These are phyloP conservation scores for Dunckerocampus dactyliophorus DNA, from an alignment of 2,113 vertebrate species.

Conservation along the genomic window DNA sequence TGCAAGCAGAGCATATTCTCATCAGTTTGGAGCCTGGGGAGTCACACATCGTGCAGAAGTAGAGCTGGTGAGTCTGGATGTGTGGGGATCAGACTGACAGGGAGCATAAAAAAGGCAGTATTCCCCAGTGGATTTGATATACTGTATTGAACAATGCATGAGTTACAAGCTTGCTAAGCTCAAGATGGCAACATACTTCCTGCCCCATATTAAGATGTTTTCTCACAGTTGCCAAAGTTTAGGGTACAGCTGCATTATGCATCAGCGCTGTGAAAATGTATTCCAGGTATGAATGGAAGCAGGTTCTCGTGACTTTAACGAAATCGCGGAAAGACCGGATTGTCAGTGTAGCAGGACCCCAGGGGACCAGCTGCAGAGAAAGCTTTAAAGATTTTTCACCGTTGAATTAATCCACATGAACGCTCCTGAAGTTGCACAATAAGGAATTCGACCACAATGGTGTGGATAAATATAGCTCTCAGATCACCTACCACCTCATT, in stretches of 20 bases:
- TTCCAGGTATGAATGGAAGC: conserved; percentile 14
- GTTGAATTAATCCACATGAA: conserved; percentile 4
- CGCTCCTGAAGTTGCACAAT: too few relatives aligned
- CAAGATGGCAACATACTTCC: conserved; percentile 11
- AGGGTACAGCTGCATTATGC: background rate
- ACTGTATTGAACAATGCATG: conserved; percentile 7
- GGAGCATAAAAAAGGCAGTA: background rate
- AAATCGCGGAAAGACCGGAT: conserved; percentile 26
- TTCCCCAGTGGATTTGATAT: conserved; percentile 16
- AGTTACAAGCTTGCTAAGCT: conserved; percentile 19
- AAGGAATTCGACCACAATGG: too few relatives aligned
- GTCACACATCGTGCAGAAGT: conserved; percentile 29
- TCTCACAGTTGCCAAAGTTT: conserved; percentile 2
- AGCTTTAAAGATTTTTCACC: conserved; percentile 34
- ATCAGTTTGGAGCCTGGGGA: conserved; percentile 40
- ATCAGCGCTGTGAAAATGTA: background rate
- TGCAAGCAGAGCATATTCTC: conserved; percentile 30
- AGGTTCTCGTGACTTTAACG: background rate
- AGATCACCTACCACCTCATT: too few relatives aligned
- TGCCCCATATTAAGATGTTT: conserved; percentile 10
- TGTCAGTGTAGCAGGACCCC: conserved; percentile 48
- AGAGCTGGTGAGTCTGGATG: conserved; percentile 34
- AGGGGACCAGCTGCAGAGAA: conserved; percentile 36
- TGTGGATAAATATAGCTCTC: too few relatives aligned
- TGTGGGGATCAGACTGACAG: conserved; percentile 24